These are phyloP conservation scores for Eudemis profundana DNA, from an alignment of 2,888 invertebrate genomes.

Conservation along the genomic window DNA sequence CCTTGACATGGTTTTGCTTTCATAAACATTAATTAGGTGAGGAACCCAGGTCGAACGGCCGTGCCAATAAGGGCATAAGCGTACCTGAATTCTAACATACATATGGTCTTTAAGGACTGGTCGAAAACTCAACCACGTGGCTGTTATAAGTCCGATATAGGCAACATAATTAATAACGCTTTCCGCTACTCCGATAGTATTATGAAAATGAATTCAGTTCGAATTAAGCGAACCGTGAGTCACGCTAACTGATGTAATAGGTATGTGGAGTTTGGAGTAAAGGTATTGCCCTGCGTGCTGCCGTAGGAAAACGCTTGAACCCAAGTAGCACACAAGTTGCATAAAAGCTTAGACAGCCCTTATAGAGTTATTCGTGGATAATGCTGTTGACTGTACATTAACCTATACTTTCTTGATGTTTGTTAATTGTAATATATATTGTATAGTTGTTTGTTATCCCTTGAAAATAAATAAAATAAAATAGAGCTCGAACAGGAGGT, in stretches of 20 bases:
- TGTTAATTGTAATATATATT: too few relatives aligned
- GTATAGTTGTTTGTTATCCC: too few relatives aligned
- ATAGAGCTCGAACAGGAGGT: too few relatives aligned
- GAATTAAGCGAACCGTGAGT: conserved; percentile 43
- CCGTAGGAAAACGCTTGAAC: too few relatives aligned
- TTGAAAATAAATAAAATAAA: too few relatives aligned
- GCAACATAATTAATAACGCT: conserved; percentile 33
- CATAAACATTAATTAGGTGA: conserved; percentile 29
- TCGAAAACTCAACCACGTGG: conserved; percentile 12
- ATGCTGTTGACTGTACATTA: too few relatives aligned
- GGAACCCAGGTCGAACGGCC: background rate
- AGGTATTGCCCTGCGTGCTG: conserved; percentile 2
- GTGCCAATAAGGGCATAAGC: background rate
- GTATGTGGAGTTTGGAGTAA: conserved; percentile 3
- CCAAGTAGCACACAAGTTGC: too few relatives aligned
- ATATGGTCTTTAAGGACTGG: background rate
- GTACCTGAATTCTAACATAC: background rate
- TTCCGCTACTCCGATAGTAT: conserved; percentile 38
- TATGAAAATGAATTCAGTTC: conserved; percentile 45
- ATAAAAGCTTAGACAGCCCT: too few relatives aligned
- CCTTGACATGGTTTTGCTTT: conserved; percentile 42
- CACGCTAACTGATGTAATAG: conserved; percentile 32
- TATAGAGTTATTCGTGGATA: too few relatives aligned
- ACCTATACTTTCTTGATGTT: too few relatives aligned
- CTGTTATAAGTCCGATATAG: conserved; percentile 1